Evolutionary conservation across 2,888 invertebrate species (phyloP).

Genomic region (Tenthredo notha): DNA sequence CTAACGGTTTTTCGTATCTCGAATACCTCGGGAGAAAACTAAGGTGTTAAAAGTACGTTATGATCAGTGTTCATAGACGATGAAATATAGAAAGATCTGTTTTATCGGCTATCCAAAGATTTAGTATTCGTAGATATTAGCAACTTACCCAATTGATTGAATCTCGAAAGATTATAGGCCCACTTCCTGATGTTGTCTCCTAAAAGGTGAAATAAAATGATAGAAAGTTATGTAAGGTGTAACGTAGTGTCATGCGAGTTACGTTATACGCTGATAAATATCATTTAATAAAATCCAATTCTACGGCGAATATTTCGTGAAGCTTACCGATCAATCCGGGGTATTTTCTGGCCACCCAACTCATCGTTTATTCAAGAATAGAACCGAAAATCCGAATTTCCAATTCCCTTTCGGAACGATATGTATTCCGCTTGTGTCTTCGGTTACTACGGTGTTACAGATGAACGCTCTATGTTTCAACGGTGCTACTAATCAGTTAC

Average conservation of each 20-base stretch:
- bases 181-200: constrained; percentile 26
- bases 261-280: not conserved
- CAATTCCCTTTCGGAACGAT: not conserved
- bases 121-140: not conserved
- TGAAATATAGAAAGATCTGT: not conserved
- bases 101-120: not conserved
- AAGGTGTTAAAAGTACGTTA: not conserved
- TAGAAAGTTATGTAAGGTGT: constrained; percentile 39
- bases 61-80: not conserved
- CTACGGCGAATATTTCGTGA: not conserved
- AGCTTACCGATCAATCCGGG: not conserved
- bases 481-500: not conserved
- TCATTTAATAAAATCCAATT: not conserved
- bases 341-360: not conserved
- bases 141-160: constrained; percentile 38
- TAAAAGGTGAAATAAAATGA: constrained; percentile 9
- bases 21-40: not conserved
- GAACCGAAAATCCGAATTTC: not conserved
- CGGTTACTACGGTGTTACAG: not conserved
- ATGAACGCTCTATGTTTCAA: not conserved
- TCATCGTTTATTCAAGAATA: constrained; percentile 13
- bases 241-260: constrained; percentile 22
- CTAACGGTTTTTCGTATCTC: not conserved
- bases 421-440: constrained; percentile 1
- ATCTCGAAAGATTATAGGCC: constrained; percentile 46